Conservation (phyloP, 1,140 invertebrate species). For the Vanessa tameamea region DNA sequence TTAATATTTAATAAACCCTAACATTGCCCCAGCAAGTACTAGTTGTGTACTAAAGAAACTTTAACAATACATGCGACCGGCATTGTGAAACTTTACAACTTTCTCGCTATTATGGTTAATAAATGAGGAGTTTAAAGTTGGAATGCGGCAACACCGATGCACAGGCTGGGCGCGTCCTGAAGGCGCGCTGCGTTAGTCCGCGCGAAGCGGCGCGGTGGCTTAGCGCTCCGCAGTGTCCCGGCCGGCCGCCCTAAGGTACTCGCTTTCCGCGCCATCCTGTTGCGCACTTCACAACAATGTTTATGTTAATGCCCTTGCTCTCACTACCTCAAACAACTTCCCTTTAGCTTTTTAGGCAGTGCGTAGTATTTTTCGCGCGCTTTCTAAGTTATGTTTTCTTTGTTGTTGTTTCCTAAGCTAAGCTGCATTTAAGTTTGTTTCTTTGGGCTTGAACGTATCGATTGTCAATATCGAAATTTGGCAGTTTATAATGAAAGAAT, state of each 20-base stretch:
- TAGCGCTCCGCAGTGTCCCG: constrained; percentile 55
- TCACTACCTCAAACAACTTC: constrained; percentile 47
- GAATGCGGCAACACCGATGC: constrained; percentile 47
- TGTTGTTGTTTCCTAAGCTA: constrained; percentile 24
- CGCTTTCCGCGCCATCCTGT: constrained; percentile 63
- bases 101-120: constrained; percentile 7
- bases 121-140: constrained; percentile 5
- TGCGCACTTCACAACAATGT: constrained; percentile 73
- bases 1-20: background rate
- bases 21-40: background rate
- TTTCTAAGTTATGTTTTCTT: constrained; percentile 28
- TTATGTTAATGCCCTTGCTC: constrained; percentile 58
- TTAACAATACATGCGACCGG: constrained; percentile 10
- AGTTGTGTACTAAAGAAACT: background rate
- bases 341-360: constrained; percentile 41
- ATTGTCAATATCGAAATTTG: constrained; percentile 10
- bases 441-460: constrained; percentile 7
- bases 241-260: constrained; percentile 66
- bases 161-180: constrained; percentile 48
- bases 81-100: constrained; percentile 14
- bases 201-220: constrained; percentile 64
- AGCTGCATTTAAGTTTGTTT: constrained; percentile 4
- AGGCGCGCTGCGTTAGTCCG: constrained; percentile 61
- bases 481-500: background rate
- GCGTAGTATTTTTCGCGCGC: constrained; percentile 49